Percentiles rank a stretch among this genome's conserved stretches.
Evolutionary conservation across 2,797 vertebrate genomes (phyloP).

Genomic region (Lates japonicus): DNA sequence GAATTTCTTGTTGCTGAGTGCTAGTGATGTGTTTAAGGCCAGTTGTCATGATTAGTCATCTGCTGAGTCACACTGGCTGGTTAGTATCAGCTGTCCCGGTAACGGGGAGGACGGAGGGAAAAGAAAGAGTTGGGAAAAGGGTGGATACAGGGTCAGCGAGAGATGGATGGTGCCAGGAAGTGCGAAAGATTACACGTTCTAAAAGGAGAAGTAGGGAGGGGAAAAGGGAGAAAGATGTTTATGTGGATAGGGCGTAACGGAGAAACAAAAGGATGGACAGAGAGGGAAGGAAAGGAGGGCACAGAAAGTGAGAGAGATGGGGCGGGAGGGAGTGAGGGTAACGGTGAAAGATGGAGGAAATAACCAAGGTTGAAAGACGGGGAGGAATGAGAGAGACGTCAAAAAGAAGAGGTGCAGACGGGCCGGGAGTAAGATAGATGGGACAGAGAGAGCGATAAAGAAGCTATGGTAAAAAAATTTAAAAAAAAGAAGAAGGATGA

Average conservation of each 20-base stretch:
- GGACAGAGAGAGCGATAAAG: conserved; percentile 76
- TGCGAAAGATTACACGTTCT: conserved; percentile 69
- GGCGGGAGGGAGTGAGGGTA: conserved; percentile 57
- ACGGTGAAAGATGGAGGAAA: conserved; percentile 80
- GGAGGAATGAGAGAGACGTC: conserved; percentile 83
- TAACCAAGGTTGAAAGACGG: conserved; percentile 79
- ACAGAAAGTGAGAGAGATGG: conserved; percentile 61
- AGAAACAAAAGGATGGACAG: conserved; percentile 64
- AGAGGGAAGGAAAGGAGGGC: conserved; percentile 62
- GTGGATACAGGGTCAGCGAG: conserved; percentile 36
- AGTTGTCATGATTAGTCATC: conserved; percentile 28
- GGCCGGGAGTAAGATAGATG: conserved; percentile 81
- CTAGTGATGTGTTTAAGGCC: conserved; percentile 19
- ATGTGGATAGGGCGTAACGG: conserved; percentile 49
- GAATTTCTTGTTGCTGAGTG: conserved; percentile 15
- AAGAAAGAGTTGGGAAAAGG: conserved; percentile 28
- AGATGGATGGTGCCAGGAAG: conserved; percentile 61
- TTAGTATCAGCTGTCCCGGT: conserved; percentile 25
- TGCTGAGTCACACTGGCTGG: conserved; percentile 24
- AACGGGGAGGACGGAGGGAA: background rate
- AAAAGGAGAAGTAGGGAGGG: conserved; percentile 56
- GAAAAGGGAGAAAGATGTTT: conserved; percentile 55
- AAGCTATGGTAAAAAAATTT: conserved; percentile 66
- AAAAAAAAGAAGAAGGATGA: conserved; percentile 57
- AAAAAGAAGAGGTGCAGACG: conserved; percentile 81